Percentiles rank a stretch among this genome's conserved stretches.
phyloP scores from a whole-genome alignment of 2,888 invertebrate species.

The Ennomos quercinarius region DNA sequence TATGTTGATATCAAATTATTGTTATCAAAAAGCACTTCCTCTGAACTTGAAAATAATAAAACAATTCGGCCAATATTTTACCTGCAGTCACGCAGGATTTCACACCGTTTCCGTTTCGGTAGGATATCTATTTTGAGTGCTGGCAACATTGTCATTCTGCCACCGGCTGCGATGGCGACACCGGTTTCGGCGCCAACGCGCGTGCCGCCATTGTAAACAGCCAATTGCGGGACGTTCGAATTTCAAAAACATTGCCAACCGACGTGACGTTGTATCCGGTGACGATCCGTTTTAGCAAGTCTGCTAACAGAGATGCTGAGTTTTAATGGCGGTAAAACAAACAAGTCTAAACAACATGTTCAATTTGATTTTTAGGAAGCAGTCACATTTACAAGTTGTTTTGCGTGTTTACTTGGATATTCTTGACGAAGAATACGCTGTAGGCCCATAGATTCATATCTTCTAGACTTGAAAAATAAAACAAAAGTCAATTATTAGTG shows the following conservation, averaged over 20 bases:
- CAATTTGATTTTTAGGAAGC: slow-evolving; percentile 18
- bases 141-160: slow-evolving; percentile 77
- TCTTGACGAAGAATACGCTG: not conserved
- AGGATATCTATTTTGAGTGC: slow-evolving; percentile 71
- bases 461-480: too few relatives aligned
- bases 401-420: slow-evolving; percentile 11
- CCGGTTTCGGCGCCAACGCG: slow-evolving; percentile 72
- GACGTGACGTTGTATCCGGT: slow-evolving; percentile 82
- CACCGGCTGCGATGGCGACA: slow-evolving; percentile 69
- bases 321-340: slow-evolving; percentile 23
- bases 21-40: slow-evolving; percentile 27
- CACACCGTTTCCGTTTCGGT: slow-evolving; percentile 42
- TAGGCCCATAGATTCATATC: too few relatives aligned
- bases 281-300: slow-evolving; percentile 64
- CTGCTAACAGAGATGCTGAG: slow-evolving; percentile 31
- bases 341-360: slow-evolving; percentile 17
- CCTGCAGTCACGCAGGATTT: slow-evolving; percentile 44
- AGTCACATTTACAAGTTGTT: slow-evolving; percentile 22
- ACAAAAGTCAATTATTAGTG: too few relatives aligned
- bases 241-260: slow-evolving; percentile 79
- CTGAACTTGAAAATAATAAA: slow-evolving; percentile 41
- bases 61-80: slow-evolving; percentile 51
- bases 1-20: not conserved
- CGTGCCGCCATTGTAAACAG: slow-evolving; percentile 80
- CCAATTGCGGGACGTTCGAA: slow-evolving; percentile 72